phyloP scores from a whole-genome alignment of 1,140 invertebrate genomes.

The Sogatella furcifera region DNA sequence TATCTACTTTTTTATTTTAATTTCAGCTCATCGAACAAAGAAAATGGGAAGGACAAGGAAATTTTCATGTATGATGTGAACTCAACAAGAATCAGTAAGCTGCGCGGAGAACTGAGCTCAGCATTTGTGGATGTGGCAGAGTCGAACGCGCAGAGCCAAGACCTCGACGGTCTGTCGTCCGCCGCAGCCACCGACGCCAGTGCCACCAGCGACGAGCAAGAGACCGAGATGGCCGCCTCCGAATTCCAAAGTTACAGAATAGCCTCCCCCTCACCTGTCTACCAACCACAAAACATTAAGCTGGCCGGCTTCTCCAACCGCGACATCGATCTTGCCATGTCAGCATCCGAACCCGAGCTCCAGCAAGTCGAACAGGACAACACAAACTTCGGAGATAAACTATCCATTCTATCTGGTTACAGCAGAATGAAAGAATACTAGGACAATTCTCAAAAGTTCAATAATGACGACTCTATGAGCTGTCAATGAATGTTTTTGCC shows the following conservation, averaged over 20 bases:
- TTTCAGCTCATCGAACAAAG: not conserved
- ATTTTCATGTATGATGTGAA: constrained; percentile 76
- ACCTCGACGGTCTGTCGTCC: constrained; percentile 35
- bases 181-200: not conserved
- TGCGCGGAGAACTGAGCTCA: constrained; percentile 59
- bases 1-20: not conserved
- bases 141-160: constrained; percentile 59
- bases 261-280: not conserved
- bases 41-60: constrained; percentile 43
- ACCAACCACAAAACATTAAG: not conserved
- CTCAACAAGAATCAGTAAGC: constrained; percentile 51
- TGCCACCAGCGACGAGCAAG: not conserved
- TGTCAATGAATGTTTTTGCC: no score
- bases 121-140: constrained; percentile 74
- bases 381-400: not conserved
- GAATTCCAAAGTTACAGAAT: constrained; percentile 6
- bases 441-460: no score
- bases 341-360: constrained; percentile 4
- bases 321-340: not conserved
- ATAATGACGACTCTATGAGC: no score
- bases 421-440: constrained; percentile 10
- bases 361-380: not conserved
- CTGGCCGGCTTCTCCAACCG: not conserved
- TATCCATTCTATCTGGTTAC: constrained; percentile 10
- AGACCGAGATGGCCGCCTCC: constrained; percentile 4